Conservation (phyloP, 2,113 vertebrate species). For the Grantiella picta region DNA sequence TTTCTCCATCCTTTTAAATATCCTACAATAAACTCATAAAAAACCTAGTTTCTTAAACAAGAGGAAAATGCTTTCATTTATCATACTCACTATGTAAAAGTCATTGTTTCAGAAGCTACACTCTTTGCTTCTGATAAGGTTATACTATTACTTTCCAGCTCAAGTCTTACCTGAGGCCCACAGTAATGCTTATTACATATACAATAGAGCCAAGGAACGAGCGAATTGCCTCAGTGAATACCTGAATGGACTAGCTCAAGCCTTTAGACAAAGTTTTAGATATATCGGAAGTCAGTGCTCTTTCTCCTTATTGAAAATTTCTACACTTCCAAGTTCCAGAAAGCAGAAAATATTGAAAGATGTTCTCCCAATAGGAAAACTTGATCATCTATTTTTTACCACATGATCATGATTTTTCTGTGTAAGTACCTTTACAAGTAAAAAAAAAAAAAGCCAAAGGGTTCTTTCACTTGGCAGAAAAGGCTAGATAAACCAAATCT, state of each 20-base stretch:
- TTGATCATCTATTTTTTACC: background rate
- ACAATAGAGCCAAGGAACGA: conserved; percentile 2
- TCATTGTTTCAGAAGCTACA: background rate
- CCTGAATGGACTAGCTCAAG: background rate
- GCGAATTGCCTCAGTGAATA: background rate
- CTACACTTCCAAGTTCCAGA: background rate
- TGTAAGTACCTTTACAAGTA: background rate
- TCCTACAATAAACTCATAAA: conserved; percentile 46
- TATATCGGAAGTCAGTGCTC: background rate
- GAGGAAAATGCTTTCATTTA: conserved; percentile 24
- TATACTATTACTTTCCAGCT: background rate
- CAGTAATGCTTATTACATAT: conserved; percentile 17
- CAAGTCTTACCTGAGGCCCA: conserved; percentile 31
- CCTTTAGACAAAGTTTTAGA: background rate
- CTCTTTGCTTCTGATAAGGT: conserved; percentile 29
- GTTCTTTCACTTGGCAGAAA: background rate
- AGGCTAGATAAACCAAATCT: background rate
- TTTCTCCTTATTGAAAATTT: background rate
- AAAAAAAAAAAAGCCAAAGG: background rate
- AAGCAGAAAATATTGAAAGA: background rate
- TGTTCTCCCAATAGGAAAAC: background rate
- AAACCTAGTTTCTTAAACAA: conserved; percentile 38
- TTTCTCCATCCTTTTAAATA: conserved; percentile 29
- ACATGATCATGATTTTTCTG: background rate
- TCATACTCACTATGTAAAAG: conserved; percentile 13